phyloP scores from a whole-genome alignment of 2,113 vertebrate genomes.

The Bos indicus region DNA sequence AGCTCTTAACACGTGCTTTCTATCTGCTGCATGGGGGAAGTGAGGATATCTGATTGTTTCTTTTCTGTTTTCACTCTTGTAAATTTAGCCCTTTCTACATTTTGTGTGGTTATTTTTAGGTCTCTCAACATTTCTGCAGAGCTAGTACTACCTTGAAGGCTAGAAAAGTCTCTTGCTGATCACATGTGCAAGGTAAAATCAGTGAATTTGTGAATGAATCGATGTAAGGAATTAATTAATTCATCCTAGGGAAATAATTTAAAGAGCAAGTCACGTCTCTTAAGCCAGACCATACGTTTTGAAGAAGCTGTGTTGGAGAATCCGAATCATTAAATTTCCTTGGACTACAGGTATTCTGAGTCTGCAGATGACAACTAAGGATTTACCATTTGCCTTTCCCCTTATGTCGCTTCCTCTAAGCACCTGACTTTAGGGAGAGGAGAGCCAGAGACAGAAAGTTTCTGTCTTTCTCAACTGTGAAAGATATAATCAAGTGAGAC shows the following conservation, averaged over 20 bases:
- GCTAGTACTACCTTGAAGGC: background rate
- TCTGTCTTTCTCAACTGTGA: background rate
- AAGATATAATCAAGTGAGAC: background rate
- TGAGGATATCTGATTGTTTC: background rate
- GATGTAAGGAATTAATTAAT: background rate
- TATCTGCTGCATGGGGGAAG: background rate
- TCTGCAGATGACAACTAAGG: background rate
- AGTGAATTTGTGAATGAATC: background rate
- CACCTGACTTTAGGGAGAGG: background rate
- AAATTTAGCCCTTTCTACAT: background rate
- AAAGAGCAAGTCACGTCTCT: background rate
- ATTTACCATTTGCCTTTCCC: background rate
- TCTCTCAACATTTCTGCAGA: background rate
- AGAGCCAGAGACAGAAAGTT: background rate
- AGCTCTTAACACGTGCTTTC: background rate
- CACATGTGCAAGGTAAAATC: background rate
- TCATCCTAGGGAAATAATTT: background rate
- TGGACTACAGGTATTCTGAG: background rate
- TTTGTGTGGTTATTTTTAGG: background rate
- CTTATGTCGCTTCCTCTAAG: background rate
- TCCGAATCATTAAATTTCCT: background rate
- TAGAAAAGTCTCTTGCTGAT: background rate
- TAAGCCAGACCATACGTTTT: background rate
- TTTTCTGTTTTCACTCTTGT: background rate
- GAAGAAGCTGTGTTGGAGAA: background rate